A percentile compares a stretch with the other conserved stretches of the same genome.
Conservation (phyloP, 2,888 invertebrate species). For the Bibio marci region DNA sequence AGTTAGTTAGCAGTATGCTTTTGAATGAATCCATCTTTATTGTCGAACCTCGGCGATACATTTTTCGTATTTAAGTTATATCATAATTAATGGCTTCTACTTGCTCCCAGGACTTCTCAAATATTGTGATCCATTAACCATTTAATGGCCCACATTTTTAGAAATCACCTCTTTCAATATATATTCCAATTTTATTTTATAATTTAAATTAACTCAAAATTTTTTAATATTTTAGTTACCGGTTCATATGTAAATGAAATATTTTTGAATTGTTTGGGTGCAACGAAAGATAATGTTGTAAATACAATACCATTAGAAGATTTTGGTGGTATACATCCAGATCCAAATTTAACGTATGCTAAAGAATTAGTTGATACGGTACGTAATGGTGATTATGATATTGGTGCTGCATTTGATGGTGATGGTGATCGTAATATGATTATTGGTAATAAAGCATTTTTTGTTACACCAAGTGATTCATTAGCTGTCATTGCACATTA, state of each 20-base stretch:
- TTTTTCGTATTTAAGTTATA: no score
- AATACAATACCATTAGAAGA: slow-evolving; percentile 73
- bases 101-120: no score
- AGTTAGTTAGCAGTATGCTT: no score
- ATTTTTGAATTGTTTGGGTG: slow-evolving; percentile 72
- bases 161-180: no score
- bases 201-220: slow-evolving; percentile 30
- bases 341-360: slow-evolving; percentile 90
- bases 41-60: no score
- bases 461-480: slow-evolving; percentile 95
- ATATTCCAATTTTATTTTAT: no score
- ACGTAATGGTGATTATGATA: slow-evolving; percentile 38
- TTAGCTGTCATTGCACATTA: slow-evolving; percentile 89
- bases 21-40: no score
- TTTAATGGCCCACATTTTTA: no score
- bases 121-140: no score
- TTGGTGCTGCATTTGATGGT: slow-evolving; percentile 97
- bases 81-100: no score
- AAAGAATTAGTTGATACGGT: slow-evolving; percentile 58
- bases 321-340: slow-evolving; percentile 93
- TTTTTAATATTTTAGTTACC: slow-evolving; percentile 43
- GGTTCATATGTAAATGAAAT: slow-evolving; percentile 88
- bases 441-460: slow-evolving; percentile 86
- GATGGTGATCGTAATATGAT: slow-evolving; percentile 99
- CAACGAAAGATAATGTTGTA: slow-evolving; percentile 49